Base-by-base conservation (phyloP, 2,888 invertebrate genomes). In the Orthonychiurus folsomi region DNA sequence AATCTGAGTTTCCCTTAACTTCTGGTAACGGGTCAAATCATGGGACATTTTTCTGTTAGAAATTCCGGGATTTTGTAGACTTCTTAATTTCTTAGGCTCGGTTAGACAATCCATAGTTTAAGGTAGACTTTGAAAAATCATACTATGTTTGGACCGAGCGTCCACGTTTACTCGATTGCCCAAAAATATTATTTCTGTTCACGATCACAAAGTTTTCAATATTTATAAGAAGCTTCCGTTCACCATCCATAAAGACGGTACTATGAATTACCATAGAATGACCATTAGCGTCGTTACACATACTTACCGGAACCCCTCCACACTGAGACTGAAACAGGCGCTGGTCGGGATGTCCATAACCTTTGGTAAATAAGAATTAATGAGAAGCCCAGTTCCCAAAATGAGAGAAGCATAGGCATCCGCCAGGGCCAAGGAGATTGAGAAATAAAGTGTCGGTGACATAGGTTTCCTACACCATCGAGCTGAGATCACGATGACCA, bases 401-500 rank as follows among this genome's bases (percentile, higher is more conserved):
- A 81, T 75, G 25, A 79, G 73, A 2, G 83, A 81, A 9, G 83
- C 80, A 67, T 80, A 79, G 0, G 81, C 81, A 73, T 84, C 83
- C 0, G 84, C 83, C 1, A 80, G 80, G 2, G 83, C 82, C 56
- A 84, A 74, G 68, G 83, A 83, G 21, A 84, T 74, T 67, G 82
- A 82, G 61, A 84, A 81, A 69, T 81, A 79, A n/a, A 83, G 74
- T 1, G 83, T 83, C 5, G 83, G 81, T 1, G 82, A 80, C 69
- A 84, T 75, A 0, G 82, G 81, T 57, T 80, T 77, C 52, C 81
- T 76, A 48, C 83, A 80, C 82, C 83, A 84, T 56, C 79, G 76
- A 1, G 80, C 79, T 65, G 82, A 79, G 23, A 79, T 71, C 24
- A 84, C 77, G 5, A 84, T 81, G 50, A 81, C 75, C 1, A 81